Evolutionary conservation across 2,797 vertebrate genomes (phyloP).

Genomic region (Podarcis lilfordi): DNA sequence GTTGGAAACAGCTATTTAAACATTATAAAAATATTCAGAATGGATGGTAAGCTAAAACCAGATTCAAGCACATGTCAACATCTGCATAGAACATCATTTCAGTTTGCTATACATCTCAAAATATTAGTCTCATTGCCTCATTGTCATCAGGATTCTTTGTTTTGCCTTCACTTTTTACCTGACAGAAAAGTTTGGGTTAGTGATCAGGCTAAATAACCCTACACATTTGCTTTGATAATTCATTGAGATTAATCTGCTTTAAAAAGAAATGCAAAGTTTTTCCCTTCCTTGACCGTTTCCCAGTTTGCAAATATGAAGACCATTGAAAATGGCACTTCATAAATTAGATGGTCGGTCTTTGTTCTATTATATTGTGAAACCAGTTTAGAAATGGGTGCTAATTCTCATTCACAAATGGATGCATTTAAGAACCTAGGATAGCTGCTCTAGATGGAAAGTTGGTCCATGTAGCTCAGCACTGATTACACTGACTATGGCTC

Average conservation of each 20-base stretch:
- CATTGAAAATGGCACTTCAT: background rate
- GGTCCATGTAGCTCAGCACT: background rate
- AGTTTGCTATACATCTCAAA: background rate
- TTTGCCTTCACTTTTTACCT: slow-evolving; percentile 43
- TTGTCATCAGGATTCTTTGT: slow-evolving; percentile 18
- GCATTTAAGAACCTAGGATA: background rate
- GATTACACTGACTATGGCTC: background rate
- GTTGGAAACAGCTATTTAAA: no score
- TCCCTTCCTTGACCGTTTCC: background rate
- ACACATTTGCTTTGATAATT: background rate
- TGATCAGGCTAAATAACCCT: background rate
- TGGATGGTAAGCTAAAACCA: no score
- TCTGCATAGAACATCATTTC: background rate
- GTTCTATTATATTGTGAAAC: background rate
- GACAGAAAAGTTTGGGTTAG: slow-evolving; percentile 36
- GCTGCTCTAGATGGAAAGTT: background rate
- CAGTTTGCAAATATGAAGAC: background rate
- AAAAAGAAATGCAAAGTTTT: background rate
- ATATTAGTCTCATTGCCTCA: background rate
- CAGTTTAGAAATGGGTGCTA: background rate
- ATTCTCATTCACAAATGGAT: background rate
- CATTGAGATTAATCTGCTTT: background rate
- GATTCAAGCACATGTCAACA: background rate
- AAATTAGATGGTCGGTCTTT: background rate
- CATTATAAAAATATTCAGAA: no score